Conservation (phyloP, 1,140 invertebrate genomes). For the Amphibalanus amphitrite region DNA sequence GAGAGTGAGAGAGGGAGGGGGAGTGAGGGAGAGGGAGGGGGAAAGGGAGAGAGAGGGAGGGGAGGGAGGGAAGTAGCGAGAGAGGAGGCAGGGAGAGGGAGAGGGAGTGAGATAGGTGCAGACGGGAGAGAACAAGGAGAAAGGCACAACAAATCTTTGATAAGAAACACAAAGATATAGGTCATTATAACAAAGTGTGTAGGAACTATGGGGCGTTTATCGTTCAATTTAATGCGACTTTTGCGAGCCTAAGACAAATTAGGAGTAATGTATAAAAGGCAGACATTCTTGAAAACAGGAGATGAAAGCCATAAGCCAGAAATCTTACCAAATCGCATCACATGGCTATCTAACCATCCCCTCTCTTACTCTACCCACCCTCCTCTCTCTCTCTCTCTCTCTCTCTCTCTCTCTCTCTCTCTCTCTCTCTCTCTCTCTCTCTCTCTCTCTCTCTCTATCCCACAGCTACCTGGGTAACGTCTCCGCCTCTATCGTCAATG, state of each 20-base stretch:
- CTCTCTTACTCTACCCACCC: background rate
- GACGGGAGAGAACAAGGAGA: too few species aligned
- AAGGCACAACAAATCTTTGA: too few species aligned
- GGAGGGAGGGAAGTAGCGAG: too few species aligned
- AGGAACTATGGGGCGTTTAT: too few species aligned
- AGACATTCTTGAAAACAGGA: background rate
- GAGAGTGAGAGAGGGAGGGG: slow-evolving; percentile 37
- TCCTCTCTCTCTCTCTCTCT: slow-evolving; percentile 13
- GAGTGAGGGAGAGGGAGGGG: too few species aligned
- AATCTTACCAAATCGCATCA: background rate
- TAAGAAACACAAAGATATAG: too few species aligned
- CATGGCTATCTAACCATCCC: background rate
- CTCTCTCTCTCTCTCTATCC: slow-evolving; percentile 13
- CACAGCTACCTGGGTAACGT: slow-evolving; percentile 56
- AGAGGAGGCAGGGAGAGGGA: too few species aligned
- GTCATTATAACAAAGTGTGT: too few species aligned
- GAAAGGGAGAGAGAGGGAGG: too few species aligned
- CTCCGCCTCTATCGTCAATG: slow-evolving; percentile 76
- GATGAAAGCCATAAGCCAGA: background rate
- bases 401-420: background rate
- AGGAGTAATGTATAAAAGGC: background rate
- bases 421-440: background rate
- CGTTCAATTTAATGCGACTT: too few species aligned
- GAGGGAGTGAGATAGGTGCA: too few species aligned
- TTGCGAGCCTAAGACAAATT: slow-evolving; percentile 6